Evolutionary conservation across 2,797 vertebrate species (phyloP).

Genomic region (Emys orbicularis): DNA sequence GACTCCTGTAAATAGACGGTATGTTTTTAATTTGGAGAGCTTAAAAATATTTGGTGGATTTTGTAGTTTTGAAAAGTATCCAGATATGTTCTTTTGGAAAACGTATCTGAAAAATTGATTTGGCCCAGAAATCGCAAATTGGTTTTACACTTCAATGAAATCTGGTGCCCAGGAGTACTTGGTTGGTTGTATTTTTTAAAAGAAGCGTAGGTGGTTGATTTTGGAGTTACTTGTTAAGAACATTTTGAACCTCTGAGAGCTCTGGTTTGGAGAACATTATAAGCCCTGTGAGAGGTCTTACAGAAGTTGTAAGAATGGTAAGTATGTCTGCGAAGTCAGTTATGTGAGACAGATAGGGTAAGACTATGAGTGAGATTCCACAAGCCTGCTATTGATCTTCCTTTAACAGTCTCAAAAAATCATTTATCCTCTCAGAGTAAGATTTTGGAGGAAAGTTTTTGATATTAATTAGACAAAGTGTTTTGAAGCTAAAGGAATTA

Average conservation of each 20-base stretch:
- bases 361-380: conserved; percentile 35
- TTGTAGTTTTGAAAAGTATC: background rate
- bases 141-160: background rate
- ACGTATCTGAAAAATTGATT: background rate
- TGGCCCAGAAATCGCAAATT: background rate
- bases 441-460: background rate
- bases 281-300: conserved; percentile 66
- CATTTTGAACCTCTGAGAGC: conserved; percentile 28
- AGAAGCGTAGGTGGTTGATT: conserved; percentile 1
- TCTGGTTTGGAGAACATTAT: conserved; percentile 46
- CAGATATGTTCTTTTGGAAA: background rate
- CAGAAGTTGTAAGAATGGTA: conserved; percentile 70
- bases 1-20: background rate
- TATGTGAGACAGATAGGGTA: conserved; percentile 58
- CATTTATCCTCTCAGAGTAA: conserved; percentile 47
- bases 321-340: conserved; percentile 67
- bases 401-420: conserved; percentile 49
- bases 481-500: conserved; percentile 23
- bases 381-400: conserved; percentile 55
- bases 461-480: conserved; percentile 28
- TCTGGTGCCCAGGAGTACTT: background rate
- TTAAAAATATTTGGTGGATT: background rate
- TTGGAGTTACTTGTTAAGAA: conserved; percentile 31
- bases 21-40: background rate
- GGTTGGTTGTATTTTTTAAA: conserved; percentile 35